A percentile compares a stretch with the other conserved stretches of the same genome.
phyloP scores from a whole-genome alignment of 2,888 invertebrate genomes.

The Drosophila bunnanda region DNA sequence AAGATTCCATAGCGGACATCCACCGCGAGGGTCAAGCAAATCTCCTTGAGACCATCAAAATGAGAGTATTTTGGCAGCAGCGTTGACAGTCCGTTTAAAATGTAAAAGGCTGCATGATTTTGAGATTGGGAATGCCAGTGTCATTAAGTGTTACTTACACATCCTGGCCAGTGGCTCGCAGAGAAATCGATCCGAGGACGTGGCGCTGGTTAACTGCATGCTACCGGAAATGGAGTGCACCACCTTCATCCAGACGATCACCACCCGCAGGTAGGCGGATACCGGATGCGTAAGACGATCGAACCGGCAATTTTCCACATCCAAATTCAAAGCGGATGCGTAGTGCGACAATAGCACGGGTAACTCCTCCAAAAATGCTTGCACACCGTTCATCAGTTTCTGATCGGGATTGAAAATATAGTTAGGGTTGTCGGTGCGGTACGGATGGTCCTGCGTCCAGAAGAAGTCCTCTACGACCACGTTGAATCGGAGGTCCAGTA shows the following conservation, averaged over 20 bases:
- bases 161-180: constrained; percentile 61
- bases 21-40: constrained; percentile 47
- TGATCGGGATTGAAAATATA: constrained; percentile 56
- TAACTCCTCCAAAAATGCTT: constrained; percentile 46
- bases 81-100: constrained; percentile 53
- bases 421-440: constrained; percentile 50
- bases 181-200: constrained; percentile 35
- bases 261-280: constrained; percentile 46
- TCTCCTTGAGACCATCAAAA: constrained; percentile 25
- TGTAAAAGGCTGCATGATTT: constrained; percentile 38
- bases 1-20: constrained; percentile 61
- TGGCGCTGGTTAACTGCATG: constrained; percentile 19
- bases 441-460: constrained; percentile 41
- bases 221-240: constrained; percentile 22
- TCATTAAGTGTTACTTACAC: constrained; percentile 26
- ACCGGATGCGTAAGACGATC: constrained; percentile 52
- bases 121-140: background rate
- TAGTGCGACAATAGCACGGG: constrained; percentile 31
- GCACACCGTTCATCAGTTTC: constrained; percentile 46
- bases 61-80: constrained; percentile 40
- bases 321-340: background rate
- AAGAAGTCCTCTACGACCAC: constrained; percentile 42
- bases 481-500: constrained; percentile 54
- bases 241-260: constrained; percentile 51
- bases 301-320: constrained; percentile 1